phyloP scores from a whole-genome alignment of 2,888 invertebrate genomes.

The Hyposoter didymator region DNA sequence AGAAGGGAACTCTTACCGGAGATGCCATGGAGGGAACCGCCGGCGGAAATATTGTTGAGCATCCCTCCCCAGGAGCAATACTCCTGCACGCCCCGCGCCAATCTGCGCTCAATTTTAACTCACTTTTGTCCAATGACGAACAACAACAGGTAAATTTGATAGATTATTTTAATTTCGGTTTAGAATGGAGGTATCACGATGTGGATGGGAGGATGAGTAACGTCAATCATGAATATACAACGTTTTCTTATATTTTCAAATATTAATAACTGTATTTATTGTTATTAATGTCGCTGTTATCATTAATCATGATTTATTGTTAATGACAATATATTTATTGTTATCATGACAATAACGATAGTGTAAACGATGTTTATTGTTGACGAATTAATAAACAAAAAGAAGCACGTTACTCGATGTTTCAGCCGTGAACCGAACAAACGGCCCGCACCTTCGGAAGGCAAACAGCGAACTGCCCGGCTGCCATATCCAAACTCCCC shows the following conservation, averaged over 20 bases:
- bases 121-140: constrained; percentile 65
- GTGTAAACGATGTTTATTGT: constrained; percentile 31
- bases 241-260: neutral
- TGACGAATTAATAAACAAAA: constrained; percentile 25
- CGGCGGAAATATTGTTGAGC: constrained; percentile 84
- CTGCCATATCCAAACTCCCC: constrained; percentile 83
- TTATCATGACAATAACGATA: neutral
- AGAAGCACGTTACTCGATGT: constrained; percentile 57
- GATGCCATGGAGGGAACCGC: constrained; percentile 83
- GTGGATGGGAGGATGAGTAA: neutral
- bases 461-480: constrained; percentile 83
- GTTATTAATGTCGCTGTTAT: neutral
- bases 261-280: neutral
- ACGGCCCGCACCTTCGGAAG: constrained; percentile 82
- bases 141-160: constrained; percentile 8
- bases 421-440: constrained; percentile 69
- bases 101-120: constrained; percentile 74
- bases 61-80: constrained; percentile 82
- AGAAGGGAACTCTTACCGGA: constrained; percentile 77
- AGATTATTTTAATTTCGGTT: neutral
- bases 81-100: constrained; percentile 76
- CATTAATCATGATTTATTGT: constrained; percentile 1
- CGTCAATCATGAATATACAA: neutral
- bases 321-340: constrained; percentile 4
- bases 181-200: neutral